A percentile compares a stretch with the other conserved stretches of the same genome.
Conservation (phyloP, 2,797 vertebrate species). For the Pangasius macronema region DNA sequence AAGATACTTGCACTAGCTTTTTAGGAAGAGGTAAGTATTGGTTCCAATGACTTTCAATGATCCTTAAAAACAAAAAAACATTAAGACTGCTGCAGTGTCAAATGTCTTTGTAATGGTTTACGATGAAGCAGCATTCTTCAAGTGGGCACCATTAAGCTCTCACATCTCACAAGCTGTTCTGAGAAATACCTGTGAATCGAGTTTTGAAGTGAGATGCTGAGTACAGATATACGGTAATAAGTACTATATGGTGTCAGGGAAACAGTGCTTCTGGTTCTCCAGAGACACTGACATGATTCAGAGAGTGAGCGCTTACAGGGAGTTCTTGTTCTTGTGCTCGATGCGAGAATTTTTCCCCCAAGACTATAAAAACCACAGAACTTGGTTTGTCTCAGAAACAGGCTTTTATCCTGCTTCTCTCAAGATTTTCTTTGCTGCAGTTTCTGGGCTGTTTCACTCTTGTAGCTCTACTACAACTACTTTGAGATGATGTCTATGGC, state of each 20-base stretch:
- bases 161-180: background rate
- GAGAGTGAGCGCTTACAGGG: background rate
- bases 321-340: slow-evolving; percentile 6
- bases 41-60: background rate
- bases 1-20: background rate
- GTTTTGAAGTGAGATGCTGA: background rate
- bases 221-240: background rate
- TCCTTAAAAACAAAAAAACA: background rate
- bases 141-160: slow-evolving; percentile 7
- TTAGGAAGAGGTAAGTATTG: background rate
- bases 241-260: background rate
- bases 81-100: background rate
- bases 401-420: background rate
- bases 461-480: background rate
- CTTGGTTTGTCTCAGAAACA: background rate
- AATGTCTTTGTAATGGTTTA: background rate
- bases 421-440: background rate
- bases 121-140: background rate
- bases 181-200: background rate
- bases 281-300: slow-evolving; percentile 19
- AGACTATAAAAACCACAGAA: slow-evolving; percentile 10
- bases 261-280: background rate
- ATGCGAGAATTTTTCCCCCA: background rate
- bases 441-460: background rate
- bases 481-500: background rate